Percentiles rank a stretch among this genome's conserved stretches.
Conservation (phyloP, 2,888 invertebrate species). For the Laothoe populi region DNA sequence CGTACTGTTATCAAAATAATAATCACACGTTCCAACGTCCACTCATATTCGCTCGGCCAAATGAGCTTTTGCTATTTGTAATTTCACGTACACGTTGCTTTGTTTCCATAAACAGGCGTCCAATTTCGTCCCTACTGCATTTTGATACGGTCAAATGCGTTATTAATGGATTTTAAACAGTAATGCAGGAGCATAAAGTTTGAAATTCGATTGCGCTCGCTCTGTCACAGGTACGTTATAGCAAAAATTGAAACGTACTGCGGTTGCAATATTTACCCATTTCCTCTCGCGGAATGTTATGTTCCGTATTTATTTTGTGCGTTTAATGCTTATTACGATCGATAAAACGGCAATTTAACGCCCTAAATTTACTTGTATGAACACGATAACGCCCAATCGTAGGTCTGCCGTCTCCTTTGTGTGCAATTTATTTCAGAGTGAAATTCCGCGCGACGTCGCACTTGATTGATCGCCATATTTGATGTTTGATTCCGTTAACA, state of each 20-base stretch:
- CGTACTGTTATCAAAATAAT: constrained; percentile 2
- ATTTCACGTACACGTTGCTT: constrained; percentile 48
- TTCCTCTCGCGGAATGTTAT: constrained; percentile 44
- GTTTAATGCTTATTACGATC: constrained; percentile 36
- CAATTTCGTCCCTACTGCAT: constrained; percentile 43
- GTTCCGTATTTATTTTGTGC: constrained; percentile 44
- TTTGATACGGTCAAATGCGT: constrained; percentile 33
- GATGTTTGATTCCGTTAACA: neutral
- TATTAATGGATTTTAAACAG: constrained; percentile 33
- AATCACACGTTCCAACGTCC: constrained; percentile 4
- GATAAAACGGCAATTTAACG: constrained; percentile 10
- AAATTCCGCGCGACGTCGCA: neutral
- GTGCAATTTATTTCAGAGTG: neutral
- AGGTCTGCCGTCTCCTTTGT: neutral
- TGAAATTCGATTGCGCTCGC: constrained; percentile 33
- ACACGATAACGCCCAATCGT: constrained; percentile 10
- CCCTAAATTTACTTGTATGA: constrained; percentile 20
- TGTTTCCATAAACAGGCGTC: constrained; percentile 54
- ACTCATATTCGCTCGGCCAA: constrained; percentile 20
- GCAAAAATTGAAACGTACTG: constrained; percentile 47
- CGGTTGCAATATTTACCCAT: constrained; percentile 53
- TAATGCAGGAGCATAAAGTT: constrained; percentile 30
- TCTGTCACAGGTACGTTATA: constrained; percentile 39
- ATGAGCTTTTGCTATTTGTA: constrained; percentile 33
- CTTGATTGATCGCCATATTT: neutral